These are phyloP conservation scores for Poecilia velifera DNA, from an alignment of 2,797 vertebrate genomes.

Conservation along the genomic window DNA sequence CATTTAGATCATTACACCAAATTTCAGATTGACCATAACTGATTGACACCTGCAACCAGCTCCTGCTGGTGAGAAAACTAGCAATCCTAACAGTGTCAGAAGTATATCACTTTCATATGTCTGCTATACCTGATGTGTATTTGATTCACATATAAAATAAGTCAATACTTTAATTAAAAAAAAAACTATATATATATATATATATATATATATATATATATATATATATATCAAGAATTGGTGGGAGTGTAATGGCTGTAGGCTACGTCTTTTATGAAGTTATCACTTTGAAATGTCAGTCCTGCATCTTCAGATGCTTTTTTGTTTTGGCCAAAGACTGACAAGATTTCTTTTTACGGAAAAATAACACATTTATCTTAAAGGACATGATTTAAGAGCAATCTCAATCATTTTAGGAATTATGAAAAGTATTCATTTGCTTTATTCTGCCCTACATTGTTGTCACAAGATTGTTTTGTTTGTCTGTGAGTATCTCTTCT, in stretches of 20 bases:
- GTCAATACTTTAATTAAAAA: neutral
- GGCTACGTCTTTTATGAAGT: neutral
- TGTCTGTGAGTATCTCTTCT: neutral
- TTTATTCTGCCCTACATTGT: neutral
- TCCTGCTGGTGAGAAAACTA: too few species aligned
- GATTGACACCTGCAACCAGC: too few species aligned
- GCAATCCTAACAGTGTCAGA: too few species aligned
- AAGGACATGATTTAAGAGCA: neutral
- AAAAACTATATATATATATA: neutral
- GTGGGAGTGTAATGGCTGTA: slow-evolving; percentile 2
- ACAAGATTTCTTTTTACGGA: neutral
- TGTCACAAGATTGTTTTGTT: neutral
- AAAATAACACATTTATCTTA: neutral
- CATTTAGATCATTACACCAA: too few species aligned
- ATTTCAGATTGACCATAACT: too few species aligned
- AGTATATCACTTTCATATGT: too few species aligned
- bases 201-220: too few species aligned
- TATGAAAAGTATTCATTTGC: neutral
- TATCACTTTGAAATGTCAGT: slow-evolving; percentile 14
- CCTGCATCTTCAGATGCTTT: slow-evolving; percentile 18
- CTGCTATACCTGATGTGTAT: too few species aligned
- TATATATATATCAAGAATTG: neutral
- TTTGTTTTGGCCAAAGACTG: neutral
- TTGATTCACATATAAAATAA: too few species aligned
- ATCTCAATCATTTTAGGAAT: neutral